phyloP scores from a whole-genome alignment of 2,113 vertebrate species.

The Bufo gargarizans region DNA sequence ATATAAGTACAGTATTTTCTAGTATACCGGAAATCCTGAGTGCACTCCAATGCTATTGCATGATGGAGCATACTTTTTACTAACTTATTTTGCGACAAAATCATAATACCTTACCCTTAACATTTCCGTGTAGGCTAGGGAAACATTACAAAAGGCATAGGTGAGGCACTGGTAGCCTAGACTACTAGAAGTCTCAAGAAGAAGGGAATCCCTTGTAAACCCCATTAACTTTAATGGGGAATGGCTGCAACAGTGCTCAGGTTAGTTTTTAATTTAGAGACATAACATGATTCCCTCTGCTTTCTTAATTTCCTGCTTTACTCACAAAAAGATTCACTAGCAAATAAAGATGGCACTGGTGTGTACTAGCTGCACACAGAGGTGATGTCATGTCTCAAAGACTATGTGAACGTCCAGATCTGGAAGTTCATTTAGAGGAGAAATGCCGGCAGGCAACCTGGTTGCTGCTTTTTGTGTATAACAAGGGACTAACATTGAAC shows the following conservation, averaged over 20 bases:
- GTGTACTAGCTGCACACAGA: background rate
- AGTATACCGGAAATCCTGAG: too few relatives aligned
- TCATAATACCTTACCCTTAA: too few relatives aligned
- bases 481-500: slow-evolving; percentile 17
- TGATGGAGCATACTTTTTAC: too few relatives aligned
- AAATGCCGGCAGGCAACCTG: background rate
- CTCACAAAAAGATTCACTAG: background rate
- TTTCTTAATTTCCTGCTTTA: slow-evolving; percentile 29
- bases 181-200: background rate
- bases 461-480: background rate
- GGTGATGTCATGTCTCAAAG: slow-evolving; percentile 17
- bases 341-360: slow-evolving; percentile 16
- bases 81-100: too few relatives aligned
- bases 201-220: background rate
- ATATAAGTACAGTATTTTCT: too few relatives aligned
- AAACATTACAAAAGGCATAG: too few relatives aligned
- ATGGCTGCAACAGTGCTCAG: background rate
- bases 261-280: background rate
- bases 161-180: too few relatives aligned
- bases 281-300: background rate
- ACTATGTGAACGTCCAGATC: background rate
- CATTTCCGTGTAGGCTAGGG: too few relatives aligned
- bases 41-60: too few relatives aligned
- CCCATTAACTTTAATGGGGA: background rate
- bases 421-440: slow-evolving; percentile 10